Evolutionary conservation across 2,888 invertebrate species (phyloP).

Genomic region (Epistrophella euchroma): DNA sequence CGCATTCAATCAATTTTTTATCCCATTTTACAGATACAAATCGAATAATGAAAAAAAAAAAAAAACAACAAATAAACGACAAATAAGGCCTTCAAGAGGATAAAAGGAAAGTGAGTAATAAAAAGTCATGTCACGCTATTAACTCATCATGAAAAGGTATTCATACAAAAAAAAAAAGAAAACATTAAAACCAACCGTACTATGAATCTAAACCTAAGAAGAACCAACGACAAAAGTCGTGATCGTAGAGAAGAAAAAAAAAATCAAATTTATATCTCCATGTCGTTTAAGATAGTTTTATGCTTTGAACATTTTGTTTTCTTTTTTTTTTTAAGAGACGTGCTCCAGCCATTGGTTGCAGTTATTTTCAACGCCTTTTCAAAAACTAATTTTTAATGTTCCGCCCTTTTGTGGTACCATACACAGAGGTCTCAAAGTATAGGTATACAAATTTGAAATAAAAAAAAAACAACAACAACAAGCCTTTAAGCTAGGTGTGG

Average conservation of each 20-base stretch:
- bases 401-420: constrained; percentile 44
- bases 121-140: constrained; percentile 76
- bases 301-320: constrained; percentile 31
- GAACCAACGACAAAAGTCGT: constrained; percentile 36
- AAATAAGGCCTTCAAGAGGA: constrained; percentile 45
- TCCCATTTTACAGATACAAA: constrained; percentile 42
- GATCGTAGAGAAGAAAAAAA: constrained; percentile 16
- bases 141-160: constrained; percentile 69
- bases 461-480: constrained; percentile 3
- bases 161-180: constrained; percentile 7
- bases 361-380: constrained; percentile 68
- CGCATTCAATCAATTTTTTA: constrained; percentile 69
- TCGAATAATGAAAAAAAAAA: constrained; percentile 1
- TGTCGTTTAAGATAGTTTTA: constrained; percentile 57
- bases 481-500: constrained; percentile 61
- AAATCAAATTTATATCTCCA: constrained; percentile 49
- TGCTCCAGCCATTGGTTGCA: constrained; percentile 60
- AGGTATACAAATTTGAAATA: neutral
- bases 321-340: constrained; percentile 34
- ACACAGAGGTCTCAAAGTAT: constrained; percentile 13
- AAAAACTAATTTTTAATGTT: constrained; percentile 65
- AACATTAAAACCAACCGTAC: constrained; percentile 8
- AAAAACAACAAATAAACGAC: constrained; percentile 23
- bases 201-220: constrained; percentile 31
- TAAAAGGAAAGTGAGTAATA: constrained; percentile 61